Evolutionary conservation across 2,113 vertebrate genomes (phyloP).

Genomic region (Euleptes europaea): DNA sequence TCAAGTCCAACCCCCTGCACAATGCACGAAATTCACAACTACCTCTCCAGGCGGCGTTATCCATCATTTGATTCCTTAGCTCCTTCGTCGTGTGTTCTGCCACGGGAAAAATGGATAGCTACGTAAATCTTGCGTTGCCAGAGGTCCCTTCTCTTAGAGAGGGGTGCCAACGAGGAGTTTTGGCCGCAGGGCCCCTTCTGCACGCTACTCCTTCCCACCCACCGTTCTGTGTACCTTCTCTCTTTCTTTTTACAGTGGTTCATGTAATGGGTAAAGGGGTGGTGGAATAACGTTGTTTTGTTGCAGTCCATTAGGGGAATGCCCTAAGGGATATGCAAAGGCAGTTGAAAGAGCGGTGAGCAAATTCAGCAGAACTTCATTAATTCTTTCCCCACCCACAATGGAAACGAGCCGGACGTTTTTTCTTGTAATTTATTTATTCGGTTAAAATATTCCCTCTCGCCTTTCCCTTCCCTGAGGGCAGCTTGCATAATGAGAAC

Average conservation of each 20-base stretch:
- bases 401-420: not conserved
- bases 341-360: not conserved
- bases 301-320: not conserved
- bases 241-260: not conserved
- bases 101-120: not conserved
- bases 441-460: no score
- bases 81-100: not conserved
- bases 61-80: constrained; percentile 20
- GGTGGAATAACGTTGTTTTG: not conserved
- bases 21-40: no score
- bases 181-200: not conserved
- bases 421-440: no score
- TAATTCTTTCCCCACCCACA: not conserved
- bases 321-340: not conserved
- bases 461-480: no score
- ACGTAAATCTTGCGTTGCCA: not conserved
- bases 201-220: not conserved
- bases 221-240: fast-evolving
- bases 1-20: no score
- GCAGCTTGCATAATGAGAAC: no score
- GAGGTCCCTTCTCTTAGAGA: not conserved
- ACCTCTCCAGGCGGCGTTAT: not conserved
- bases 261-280: not conserved
- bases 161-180: not conserved
- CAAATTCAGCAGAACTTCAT: not conserved